Evolutionary conservation across 2,113 vertebrate genomes (phyloP), one percentile per base, ranked within the genome.

Genomic region (Sigmodon hispidus): DNA sequence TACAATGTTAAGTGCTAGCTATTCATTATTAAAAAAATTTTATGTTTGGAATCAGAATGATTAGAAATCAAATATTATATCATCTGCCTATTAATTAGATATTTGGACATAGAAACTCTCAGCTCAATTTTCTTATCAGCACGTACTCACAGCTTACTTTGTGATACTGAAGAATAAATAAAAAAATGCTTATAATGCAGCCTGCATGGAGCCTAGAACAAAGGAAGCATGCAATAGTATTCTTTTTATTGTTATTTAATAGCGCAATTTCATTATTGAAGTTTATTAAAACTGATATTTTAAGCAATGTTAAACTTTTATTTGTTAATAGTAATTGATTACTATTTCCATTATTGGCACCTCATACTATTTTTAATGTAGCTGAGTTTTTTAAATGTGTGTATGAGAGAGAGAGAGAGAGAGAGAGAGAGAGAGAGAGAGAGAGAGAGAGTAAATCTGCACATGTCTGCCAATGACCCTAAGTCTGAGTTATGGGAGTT

Each of bases 61-160:
- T 55, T 89, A 52, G 22, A 34, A 3, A 89, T 94, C 89, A 45
- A 95, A 90, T 84, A n/a, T 69, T 34, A 85, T 7, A 89, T 85
- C 19, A 96, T 24, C 55, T 24, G n/a, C 29, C 91, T 81, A 87
- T 19, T 89, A 93, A 86, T 65, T 87, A 24, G 24, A 36, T 95
- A 40, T 16, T 57, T 75, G 21, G 11, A 24, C 34, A 70, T 85
- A 63, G 92, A 81, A 96, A 88, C 90, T 76, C 10, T 89, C 19
- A 65, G 92, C 24, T 81, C 67, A 65, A 24, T 83, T 94, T 96
- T 94, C 70, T 89, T 43, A 91, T 67, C 19, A 40, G 3, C 75
- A 50, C 83, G 67, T 87, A 43, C 11, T 57, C 21, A 73, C 31
- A 76, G 81, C 34, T 15, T 87, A 79, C 84, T 91, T 94, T 31